Percentiles rank a stretch among this genome's conserved stretches.
Conservation (phyloP, 2,888 invertebrate species). For the Brenthis daphne region DNA sequence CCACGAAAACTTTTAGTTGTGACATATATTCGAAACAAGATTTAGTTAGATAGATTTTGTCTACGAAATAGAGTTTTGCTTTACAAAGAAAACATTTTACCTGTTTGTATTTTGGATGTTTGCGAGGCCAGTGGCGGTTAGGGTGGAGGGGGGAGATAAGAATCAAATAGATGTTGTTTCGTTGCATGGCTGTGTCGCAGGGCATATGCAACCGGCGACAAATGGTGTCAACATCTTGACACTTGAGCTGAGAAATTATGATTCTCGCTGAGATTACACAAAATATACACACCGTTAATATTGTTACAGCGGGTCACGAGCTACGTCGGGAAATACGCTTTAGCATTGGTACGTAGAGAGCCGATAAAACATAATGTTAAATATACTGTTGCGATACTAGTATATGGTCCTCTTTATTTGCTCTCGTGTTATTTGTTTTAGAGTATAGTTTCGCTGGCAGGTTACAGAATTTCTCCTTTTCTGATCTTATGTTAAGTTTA, state of each 20-base stretch:
- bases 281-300: slow-evolving; percentile 40
- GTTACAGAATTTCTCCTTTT: slow-evolving; percentile 2
- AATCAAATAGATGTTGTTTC: slow-evolving; percentile 82
- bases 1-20: slow-evolving; percentile 44
- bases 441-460: not conserved
- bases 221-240: slow-evolving; percentile 67
- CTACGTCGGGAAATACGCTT: slow-evolving; percentile 31
- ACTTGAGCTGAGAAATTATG: slow-evolving; percentile 58
- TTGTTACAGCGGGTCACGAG: slow-evolving; percentile 34
- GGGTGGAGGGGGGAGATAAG: slow-evolving; percentile 66
- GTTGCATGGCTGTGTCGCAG: slow-evolving; percentile 70
- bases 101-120: slow-evolving; percentile 73
- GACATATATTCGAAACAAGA: slow-evolving; percentile 54
- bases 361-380: slow-evolving; percentile 10
- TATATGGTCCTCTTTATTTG: not conserved
- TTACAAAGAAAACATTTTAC: slow-evolving; percentile 70
- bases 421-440: not conserved
- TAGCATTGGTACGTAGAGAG: slow-evolving; percentile 5
- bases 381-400: not conserved
- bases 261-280: slow-evolving; percentile 44
- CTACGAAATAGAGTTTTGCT: slow-evolving; percentile 63
- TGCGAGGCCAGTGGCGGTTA: slow-evolving; percentile 49
- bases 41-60: slow-evolving; percentile 54
- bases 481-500: slow-evolving; percentile 16
- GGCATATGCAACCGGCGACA: slow-evolving; percentile 74